Base-by-base conservation (phyloP, 2,113 vertebrate genomes). In the Lucifuga dentata region DNA sequence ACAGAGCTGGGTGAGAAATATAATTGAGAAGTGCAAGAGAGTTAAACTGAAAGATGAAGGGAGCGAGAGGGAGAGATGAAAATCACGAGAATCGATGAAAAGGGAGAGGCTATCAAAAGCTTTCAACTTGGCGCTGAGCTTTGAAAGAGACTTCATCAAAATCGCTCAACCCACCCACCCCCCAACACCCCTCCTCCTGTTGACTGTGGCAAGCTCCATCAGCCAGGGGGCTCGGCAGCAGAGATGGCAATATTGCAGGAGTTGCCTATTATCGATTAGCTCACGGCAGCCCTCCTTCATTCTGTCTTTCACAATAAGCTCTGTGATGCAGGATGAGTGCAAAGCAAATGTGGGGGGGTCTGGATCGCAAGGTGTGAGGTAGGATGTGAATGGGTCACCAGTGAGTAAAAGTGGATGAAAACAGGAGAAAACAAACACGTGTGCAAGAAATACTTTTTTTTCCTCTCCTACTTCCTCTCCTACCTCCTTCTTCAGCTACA, bases 61-160 rank as follows among this genome's bases (percentile, higher is more conserved):
- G 32, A 53, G 21, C 15, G 57, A 41, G 60, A 46, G 24, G 8
- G 46, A 32, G 19, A 17, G 17, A 39, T 21, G 65, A 70, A 60
- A 67, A 86, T 78, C 72, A 74, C 64, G 67, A 36, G 49, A 84
- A 89, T 89, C 85, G 66, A 83, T 89, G 70, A 53, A 15, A 46
- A 55, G 71, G 55, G 33, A 29, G 58, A 74, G 72, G 61, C 75
- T 71, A 78, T 85, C 63, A 75, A 84, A 86, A 85, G 79, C 68
- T 84, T 90, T 90, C 83, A 89, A 72, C 59, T 74, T 56, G 45
- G 81, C 17, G 45, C 57, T 15, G 19, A 59, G 73, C 71, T 87
- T 83, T 85, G 76, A 84, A 73, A 76, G 77, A 64, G 77, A 85
- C 85, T 89, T 90, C 56, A 88, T 89, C 87, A 90, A 88, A 90